These are phyloP conservation scores for Cinclus cinclus DNA, from an alignment of 2,113 vertebrate species.

Conservation along the genomic window DNA sequence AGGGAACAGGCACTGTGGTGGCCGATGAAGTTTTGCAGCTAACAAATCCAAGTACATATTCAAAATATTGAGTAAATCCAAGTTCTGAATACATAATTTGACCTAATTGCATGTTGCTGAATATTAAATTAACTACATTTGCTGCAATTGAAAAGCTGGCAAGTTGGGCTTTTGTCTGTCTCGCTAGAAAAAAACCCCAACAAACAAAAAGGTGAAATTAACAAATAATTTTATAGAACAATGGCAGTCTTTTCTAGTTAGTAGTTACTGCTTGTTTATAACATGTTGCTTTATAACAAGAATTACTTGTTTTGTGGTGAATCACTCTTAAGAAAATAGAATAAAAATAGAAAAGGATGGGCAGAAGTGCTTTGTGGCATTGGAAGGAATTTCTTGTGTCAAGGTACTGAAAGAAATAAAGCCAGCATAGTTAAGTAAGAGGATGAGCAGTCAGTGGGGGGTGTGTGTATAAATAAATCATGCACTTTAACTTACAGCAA, in stretches of 20 bases:
- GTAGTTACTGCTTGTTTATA: neutral
- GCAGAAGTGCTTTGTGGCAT: neutral
- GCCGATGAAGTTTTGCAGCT: neutral
- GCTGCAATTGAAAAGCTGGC: neutral
- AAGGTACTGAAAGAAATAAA: neutral
- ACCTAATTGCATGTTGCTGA: conserved; percentile 6
- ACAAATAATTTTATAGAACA: neutral
- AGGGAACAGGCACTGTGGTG: neutral
- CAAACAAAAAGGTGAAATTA: neutral
- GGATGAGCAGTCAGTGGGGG: neutral
- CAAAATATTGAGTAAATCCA: too few species aligned
- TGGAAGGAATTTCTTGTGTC: neutral
- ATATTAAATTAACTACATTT: neutral
- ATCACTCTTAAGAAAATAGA: neutral
- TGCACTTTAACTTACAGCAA: neutral
- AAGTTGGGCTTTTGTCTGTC: neutral
- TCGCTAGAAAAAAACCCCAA: neutral
- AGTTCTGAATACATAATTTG: neutral
- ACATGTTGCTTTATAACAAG: neutral
- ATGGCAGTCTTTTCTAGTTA: neutral
- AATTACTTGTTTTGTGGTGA: neutral
- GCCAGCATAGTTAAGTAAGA: neutral
- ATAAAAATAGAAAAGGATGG: neutral
- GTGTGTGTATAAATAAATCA: neutral
- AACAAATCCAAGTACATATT: neutral